Evolutionary conservation across 2,888 invertebrate genomes (phyloP), one percentile per base, ranked within the genome.

Genomic region (Hydropsyche betteni): DNA sequence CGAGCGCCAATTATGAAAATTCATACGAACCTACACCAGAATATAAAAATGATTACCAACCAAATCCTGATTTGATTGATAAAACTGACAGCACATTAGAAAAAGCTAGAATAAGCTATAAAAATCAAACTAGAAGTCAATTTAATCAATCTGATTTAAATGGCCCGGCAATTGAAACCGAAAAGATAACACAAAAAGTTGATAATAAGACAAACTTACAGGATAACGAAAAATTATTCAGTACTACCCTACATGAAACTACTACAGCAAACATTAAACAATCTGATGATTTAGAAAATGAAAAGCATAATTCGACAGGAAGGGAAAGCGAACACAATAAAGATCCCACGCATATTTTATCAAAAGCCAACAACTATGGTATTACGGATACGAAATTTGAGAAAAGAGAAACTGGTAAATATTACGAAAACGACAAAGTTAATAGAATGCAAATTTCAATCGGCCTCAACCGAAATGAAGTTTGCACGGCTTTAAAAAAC

Each of bases 321-420:
- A 44, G 10, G 6, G 44, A 6, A 44, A 44, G 10, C 10, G 44
- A 44, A 44, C 7, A 44, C 1, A 1, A 33, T 33, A 6, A 24
- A 24, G 33, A 5, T 36, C 34, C 24, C 5, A n/a, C 2, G 8
- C 34, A 64, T 4, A 10, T n/a, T 64, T 64, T 64, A 36, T 36
- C 36, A 8, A 64, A 64, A n/a, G 64, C 36, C 7, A 64, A 64
- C n/a, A 64, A 36, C 10, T 64, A 64, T 36, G 64, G 64, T 5
- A 36, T 64, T 5, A 5, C 10, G 3, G 12, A 64, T n/a, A 12
- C 12, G n/a, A 64, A 36, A 16, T 6, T 2, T 16, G 8, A 64
- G 12, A 36, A 4, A 64, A 64, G 34, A 64, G 64, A 64, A 24
- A 64, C 36, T 1, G 10, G 10, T n/a, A n/a, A 55, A 8, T 33